Evolutionary conservation across 2,888 invertebrate genomes (phyloP).

Genomic region (Caenorhabditis wallacei): DNA sequence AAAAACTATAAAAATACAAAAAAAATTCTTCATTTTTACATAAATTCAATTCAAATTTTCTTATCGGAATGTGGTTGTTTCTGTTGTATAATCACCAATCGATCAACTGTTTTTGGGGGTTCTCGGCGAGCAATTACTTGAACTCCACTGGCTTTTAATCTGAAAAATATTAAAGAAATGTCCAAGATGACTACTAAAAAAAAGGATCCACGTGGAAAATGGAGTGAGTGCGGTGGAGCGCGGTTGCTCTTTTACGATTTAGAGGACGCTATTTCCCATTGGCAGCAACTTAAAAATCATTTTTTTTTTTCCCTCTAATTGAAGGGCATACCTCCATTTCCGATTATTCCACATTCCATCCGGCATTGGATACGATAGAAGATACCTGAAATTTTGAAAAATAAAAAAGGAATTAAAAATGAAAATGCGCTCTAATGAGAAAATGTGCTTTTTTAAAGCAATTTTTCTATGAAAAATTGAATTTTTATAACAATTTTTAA

Average conservation of each 20-base stretch:
- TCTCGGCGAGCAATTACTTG: conserved; percentile 25
- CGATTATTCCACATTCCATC: conserved; percentile 50
- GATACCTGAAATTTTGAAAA: conserved; percentile 34
- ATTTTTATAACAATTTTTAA: no score
- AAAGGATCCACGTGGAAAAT: no score
- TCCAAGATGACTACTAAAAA: no score
- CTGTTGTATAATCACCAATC: conserved; percentile 21
- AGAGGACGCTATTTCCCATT: no score
- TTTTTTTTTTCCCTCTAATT: no score
- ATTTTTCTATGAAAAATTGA: no score
- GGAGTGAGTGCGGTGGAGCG: not conserved
- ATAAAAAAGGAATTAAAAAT: not conserved
- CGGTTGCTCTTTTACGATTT: not conserved
- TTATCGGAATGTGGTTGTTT: conserved; percentile 2
- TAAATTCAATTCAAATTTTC: not conserved
- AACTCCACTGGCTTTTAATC: conserved; percentile 48
- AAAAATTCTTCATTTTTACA: not conserved
- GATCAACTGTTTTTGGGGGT: conserved; percentile 17
- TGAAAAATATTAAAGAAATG: no score
- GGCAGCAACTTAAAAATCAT: no score
- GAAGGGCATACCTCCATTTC: conserved; percentile 55
- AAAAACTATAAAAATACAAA: not conserved
- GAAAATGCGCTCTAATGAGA: no score
- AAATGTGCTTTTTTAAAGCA: no score
- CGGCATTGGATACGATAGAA: conserved; percentile 59